Evolutionary conservation across 2,888 invertebrate genomes (phyloP), one percentile per base, ranked within the genome.

Genomic region (Congeria kusceri): DNA sequence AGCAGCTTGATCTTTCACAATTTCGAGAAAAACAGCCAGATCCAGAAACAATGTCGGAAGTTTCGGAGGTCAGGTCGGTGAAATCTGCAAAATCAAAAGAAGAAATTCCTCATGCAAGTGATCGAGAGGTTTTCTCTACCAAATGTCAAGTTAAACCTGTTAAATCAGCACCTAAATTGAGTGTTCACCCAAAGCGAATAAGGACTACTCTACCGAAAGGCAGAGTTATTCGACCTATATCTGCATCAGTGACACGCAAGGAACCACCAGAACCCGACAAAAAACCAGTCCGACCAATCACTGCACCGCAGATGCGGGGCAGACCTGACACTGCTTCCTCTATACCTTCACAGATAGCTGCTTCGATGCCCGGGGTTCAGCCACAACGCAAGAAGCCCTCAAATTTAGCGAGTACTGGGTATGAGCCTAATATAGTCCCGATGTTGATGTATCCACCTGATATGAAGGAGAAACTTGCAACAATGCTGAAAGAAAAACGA

Each of bases 401-500:
- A 9, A 81, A 78, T 23, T 47, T 87, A n/a, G 78, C 87, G 11
- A 86, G 89, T 0, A 85, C 91, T 15, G 85, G 87, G 47, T 66
- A 82, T 27, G 90, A 88, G 62, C 75, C 85, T 25, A 88, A 77
- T 67, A 74, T 87, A 63, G 91, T 91, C 18, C 92, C 92, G 0
- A 92, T 92, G 92, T 80, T 92, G 62, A 92, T 92, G 91, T 92
- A 91, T 67, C 87, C 92, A 4, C 80, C 82, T 27, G 88, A 91
- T 59, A 83, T 91, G 77, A 87, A 85, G 59, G 89, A 90, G 13
- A 91, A 89, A 78, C 65, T 82, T 76, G 69, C 87, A 75, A 68
- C 77, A 62, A 64, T 83, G 73, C 69, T 88, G 68, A 75, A 88
- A 74, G 80, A 84, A 58, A 87, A 82, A 68, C 76, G 80, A 29